Evolutionary conservation across 2,888 invertebrate genomes (phyloP).

Genomic region (Philopedon plagiatum): DNA sequence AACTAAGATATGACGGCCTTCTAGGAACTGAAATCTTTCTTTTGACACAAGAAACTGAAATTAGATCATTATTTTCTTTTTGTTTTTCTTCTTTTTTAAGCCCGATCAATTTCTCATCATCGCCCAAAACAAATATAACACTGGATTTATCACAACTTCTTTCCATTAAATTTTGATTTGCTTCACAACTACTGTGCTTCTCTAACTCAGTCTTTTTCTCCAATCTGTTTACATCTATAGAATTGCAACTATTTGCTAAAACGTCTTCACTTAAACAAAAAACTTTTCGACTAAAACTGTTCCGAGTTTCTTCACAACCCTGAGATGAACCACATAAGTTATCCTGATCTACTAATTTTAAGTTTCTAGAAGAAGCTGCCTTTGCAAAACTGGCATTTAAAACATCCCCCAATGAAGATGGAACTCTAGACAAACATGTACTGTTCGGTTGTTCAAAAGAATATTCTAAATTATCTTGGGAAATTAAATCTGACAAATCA

Average conservation of each 20-base stretch:
- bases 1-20: conserved; percentile 23
- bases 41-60: conserved; percentile 19
- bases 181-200: conserved; percentile 18
- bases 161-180: conserved; percentile 27
- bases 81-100: conserved; percentile 70
- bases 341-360: conserved; percentile 9
- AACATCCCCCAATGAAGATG: conserved; percentile 19
- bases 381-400: not conserved
- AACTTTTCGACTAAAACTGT: conserved; percentile 8
- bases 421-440: not conserved
- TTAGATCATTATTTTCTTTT: not conserved
- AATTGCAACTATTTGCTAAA: conserved; percentile 17
- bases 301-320: conserved; percentile 18
- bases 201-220: conserved; percentile 33
- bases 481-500: conserved; percentile 2
- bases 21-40: conserved; percentile 29
- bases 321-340: not conserved
- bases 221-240: conserved; percentile 25
- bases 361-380: not conserved
- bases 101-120: conserved; percentile 78
- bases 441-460: not conserved
- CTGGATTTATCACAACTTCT: conserved; percentile 19
- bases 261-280: conserved; percentile 12
- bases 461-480: not conserved
- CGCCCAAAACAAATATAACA: conserved; percentile 81